Percentiles rank a stretch among this genome's conserved stretches.
Evolutionary conservation across 2,113 vertebrate species (phyloP).

Genomic region (Indicator indicator): DNA sequence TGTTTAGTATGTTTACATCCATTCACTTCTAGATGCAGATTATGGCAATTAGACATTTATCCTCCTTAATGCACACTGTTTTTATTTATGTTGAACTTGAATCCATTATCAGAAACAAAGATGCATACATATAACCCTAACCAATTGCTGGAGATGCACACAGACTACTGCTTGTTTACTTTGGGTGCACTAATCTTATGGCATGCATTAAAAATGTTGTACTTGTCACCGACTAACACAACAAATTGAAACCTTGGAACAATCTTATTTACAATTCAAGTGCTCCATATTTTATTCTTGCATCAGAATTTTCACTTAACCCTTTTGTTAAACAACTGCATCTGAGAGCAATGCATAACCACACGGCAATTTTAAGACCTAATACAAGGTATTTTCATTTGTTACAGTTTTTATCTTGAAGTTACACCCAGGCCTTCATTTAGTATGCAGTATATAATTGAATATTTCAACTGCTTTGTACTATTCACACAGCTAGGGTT

Average conservation of each 20-base stretch:
- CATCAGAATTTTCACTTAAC: slow-evolving; percentile 45
- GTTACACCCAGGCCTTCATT: background rate
- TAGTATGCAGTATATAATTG: background rate
- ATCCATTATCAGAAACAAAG: slow-evolving; percentile 80
- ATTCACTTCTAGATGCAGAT: slow-evolving; percentile 45
- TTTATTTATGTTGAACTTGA: slow-evolving; percentile 74
- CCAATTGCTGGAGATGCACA: slow-evolving; percentile 60
- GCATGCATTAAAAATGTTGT: slow-evolving; percentile 73
- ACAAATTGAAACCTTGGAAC: slow-evolving; percentile 61
- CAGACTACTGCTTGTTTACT: slow-evolving; percentile 75
- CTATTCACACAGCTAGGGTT: background rate
- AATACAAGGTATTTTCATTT: background rate
- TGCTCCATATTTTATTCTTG: slow-evolving; percentile 6
- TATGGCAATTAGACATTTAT: slow-evolving; percentile 76
- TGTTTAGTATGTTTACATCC: slow-evolving; percentile 34
- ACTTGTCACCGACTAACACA: slow-evolving; percentile 72
- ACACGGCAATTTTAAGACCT: background rate
- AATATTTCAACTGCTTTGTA: slow-evolving; percentile 41
- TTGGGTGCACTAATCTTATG: slow-evolving; percentile 67
- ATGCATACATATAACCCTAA: slow-evolving; percentile 56
- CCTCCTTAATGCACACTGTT: slow-evolving; percentile 69
- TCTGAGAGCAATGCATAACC: background rate
- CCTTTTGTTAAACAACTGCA: background rate
- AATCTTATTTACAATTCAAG: slow-evolving; percentile 22
- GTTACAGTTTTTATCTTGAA: background rate